Base-by-base conservation (phyloP, 2,113 vertebrate species). In the Oncorhynchus kisutch region DNA sequence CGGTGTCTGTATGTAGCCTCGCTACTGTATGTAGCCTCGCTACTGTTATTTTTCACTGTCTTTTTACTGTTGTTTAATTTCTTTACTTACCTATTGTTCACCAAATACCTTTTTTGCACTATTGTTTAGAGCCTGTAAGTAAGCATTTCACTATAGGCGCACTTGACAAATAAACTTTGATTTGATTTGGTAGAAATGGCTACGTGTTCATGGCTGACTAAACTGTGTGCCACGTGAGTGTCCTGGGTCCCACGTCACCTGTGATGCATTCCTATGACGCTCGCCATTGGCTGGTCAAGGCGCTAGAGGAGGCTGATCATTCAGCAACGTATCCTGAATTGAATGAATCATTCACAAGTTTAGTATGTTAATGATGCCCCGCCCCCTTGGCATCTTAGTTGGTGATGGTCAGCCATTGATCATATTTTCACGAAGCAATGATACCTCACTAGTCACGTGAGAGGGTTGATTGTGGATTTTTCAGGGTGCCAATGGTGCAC, bases 271-370 rank as follows among this genome's bases (percentile, higher is more conserved):
- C 25, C 34, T 22, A 22, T 31, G n/a, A 70, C 45, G 65, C 24
- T 27, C 3, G 14, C 65, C 65, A 29, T 29, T 67, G 65, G 25
- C 65, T 29, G n/a, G 11, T 12, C 20, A 31, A n/a, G 34, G 67
- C 5, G 3, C 16, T 9, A 31, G 16, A 13, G 4, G 9, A 34
- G 31, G 68, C 4, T 25, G 22, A 49, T 70, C 39, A 49, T 70
- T 70, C 34, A n/a, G 22, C 68, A 70, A 70, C 25, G 68, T 24
- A 70, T 70, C n/a, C 45, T 14, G n/a, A 70, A 31, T 11, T 49
- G 68, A 49, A 70, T 70, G 45, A 49, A 48, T 70, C 12, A 49
- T 25, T 70, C 68, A 70, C 45, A 49, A 49, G 34, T 70, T 68
- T 4, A 48, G 7, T 7, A n/a, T 68, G 8, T 34, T 45, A 20